Base-by-base conservation (phyloP, 2,888 invertebrate genomes). In the Lasius fuliginosus region DNA sequence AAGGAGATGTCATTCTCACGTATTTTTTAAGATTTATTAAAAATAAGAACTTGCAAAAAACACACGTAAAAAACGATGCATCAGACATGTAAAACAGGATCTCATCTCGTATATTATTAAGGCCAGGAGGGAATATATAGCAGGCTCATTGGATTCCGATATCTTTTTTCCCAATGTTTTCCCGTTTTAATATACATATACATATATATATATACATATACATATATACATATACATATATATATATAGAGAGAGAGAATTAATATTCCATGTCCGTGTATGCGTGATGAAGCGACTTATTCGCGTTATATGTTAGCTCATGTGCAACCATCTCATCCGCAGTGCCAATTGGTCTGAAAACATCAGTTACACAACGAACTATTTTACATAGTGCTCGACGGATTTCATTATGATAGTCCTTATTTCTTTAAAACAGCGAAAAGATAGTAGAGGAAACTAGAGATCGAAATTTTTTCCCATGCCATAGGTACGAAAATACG, bases 311-410 rank as follows among this genome's bases (percentile, higher is more conserved):
- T 83, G 86, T 86, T 89, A 90, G 85, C 84, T 90, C 90, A 86
- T 89, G 90, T 87, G 89, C 85, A 87, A 88, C 90, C 90, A 91
- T 83, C 87, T 91, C 90, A 89, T 91, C 92, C 86, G 92, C 88
- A 88, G 91, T 91, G 88, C 89, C 91, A 90, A 92, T 91, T 88
- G 90, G 82, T 93, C 93, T 92, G 92, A 92, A 93, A 93, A 90
- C 89, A 92, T 92, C 87, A 91, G 87, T 91, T 89, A 92, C 86
- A 90, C 89, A 89, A 89, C 84, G 88, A 87, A 82, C 85, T 75
- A 60, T 67, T 81, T 87, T 76, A 83, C 36, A 76, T 71, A n/a
- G 30, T 86, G 62, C 56, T 71, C 42, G 64, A 27, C 56, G 60
- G 58, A 81, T 65, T n/a, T 42, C 53, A 40, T 30, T 36, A 36